Conservation (phyloP, 2,888 invertebrate genomes). For the Cryptocheilus praepositus region DNA sequence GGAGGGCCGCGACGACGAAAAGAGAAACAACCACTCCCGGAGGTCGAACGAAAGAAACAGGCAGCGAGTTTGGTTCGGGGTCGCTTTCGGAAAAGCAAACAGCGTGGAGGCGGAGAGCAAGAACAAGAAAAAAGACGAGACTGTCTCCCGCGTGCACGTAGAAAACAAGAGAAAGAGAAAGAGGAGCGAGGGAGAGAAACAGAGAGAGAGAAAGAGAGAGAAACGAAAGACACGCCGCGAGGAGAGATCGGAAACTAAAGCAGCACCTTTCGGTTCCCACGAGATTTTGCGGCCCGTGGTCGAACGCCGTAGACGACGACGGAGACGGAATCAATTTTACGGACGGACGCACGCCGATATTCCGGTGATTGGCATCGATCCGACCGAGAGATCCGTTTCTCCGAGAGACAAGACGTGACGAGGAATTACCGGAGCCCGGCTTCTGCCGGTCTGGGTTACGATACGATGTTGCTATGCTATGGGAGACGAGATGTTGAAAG, state of each 20-base stretch:
- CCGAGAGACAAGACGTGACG: conserved; percentile 7
- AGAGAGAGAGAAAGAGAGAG: no score
- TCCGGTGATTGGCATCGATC: conserved; percentile 54
- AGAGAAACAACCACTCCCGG: no score
- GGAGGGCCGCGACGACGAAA: no score
- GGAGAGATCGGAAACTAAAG: conserved; percentile 29
- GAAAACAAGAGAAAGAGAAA: neutral
- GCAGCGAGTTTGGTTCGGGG: conserved; percentile 23
- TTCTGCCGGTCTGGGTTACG: neutral
- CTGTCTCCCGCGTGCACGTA: no score
- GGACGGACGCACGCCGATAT: conserved; percentile 59
- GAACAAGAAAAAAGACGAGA: conserved; percentile 3
- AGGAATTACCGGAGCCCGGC: conserved; percentile 43
- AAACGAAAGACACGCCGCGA: conserved; percentile 5
- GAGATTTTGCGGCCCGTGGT: conserved; percentile 64
- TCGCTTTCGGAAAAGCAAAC: conserved; percentile 54
- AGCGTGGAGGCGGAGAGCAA: conserved; percentile 19
- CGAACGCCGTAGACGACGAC: conserved; percentile 41
- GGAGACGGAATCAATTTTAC: conserved; percentile 67
- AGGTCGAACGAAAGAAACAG: neutral
- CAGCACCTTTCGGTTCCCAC: conserved; percentile 63
- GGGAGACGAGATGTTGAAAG: neutral
- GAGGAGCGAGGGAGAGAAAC: no score
- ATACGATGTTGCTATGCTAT: neutral
- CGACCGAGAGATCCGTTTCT: conserved; percentile 31